These are phyloP conservation scores for Drosophila punjabiensis DNA, from an alignment of 1,140 invertebrate genomes.

Conservation along the genomic window DNA sequence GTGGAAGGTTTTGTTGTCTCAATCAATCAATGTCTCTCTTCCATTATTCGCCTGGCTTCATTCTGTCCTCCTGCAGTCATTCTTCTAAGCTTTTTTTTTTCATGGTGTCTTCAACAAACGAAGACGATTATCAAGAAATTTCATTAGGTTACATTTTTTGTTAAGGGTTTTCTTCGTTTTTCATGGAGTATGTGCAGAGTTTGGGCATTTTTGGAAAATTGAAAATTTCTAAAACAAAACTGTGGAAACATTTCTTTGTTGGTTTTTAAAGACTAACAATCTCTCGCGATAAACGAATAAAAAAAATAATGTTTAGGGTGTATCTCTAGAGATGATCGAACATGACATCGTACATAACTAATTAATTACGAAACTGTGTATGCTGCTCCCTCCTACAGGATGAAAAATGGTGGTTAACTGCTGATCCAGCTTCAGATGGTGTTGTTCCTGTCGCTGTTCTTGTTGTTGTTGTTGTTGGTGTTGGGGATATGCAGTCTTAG, in stretches of 20 bases:
- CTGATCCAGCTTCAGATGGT: slow-evolving; percentile 15
- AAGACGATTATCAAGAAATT: slow-evolving; percentile 57
- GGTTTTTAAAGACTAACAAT: slow-evolving; percentile 66
- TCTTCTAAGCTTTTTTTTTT: slow-evolving; percentile 11
- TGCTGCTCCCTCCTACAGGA: slow-evolving; percentile 45
- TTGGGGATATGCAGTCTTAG: slow-evolving; percentile 62
- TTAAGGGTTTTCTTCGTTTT: background rate
- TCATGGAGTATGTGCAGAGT: slow-evolving; percentile 49
- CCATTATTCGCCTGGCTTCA: slow-evolving; percentile 2
- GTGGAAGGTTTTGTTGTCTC: slow-evolving; percentile 48
- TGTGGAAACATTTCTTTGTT: slow-evolving; percentile 29
- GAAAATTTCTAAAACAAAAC: slow-evolving; percentile 41
- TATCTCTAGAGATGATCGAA: slow-evolving; percentile 54
- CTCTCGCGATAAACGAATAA: slow-evolving; percentile 61
- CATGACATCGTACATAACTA: slow-evolving; percentile 47
- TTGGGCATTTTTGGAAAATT: slow-evolving; percentile 35
- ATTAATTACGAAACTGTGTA: slow-evolving; percentile 59
- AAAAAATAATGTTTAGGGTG: slow-evolving; percentile 49
- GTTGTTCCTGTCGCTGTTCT: slow-evolving; percentile 11
- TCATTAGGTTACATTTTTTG: slow-evolving; percentile 31
- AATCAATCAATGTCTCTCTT: slow-evolving; percentile 20
- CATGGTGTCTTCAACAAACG: slow-evolving; percentile 68
- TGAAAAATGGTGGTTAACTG: slow-evolving; percentile 36
- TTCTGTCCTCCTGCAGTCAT: slow-evolving; percentile 10
- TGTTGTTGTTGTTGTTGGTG: slow-evolving; percentile 22